A percentile compares a stretch with the other conserved stretches of the same genome.
Evolutionary conservation across 2,113 vertebrate genomes (phyloP).

Genomic region (Pampusana beccarii): DNA sequence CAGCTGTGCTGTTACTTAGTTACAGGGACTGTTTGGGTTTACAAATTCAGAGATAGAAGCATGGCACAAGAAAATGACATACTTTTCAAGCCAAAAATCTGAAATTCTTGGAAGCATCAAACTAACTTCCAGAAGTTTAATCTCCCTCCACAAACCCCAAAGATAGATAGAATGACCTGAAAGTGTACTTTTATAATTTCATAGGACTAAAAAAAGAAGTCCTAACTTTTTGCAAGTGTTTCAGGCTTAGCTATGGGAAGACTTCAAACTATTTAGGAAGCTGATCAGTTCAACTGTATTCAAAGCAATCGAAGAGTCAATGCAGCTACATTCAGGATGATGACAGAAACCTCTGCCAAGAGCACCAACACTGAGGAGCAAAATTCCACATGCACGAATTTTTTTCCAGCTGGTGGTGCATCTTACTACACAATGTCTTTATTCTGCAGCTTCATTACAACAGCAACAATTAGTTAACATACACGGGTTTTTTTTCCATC

Average conservation of each 20-base stretch:
- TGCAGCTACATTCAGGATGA: background rate
- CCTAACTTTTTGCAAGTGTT: background rate
- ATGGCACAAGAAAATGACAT: background rate
- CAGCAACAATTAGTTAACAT: background rate
- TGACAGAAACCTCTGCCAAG: background rate
- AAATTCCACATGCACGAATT: background rate
- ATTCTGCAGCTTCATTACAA: background rate
- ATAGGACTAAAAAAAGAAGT: background rate
- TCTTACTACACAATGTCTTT: background rate
- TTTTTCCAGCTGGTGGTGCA: background rate
- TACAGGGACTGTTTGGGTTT: slow-evolving; percentile 31
- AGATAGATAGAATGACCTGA: background rate
- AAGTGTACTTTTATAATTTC: background rate
- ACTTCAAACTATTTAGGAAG: background rate
- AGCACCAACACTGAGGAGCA: background rate
- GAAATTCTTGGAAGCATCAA: background rate
- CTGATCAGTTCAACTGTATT: background rate
- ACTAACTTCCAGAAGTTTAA: background rate
- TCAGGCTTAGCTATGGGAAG: background rate
- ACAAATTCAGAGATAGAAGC: slow-evolving; percentile 2
- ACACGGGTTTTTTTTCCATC: background rate
- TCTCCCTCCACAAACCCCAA: background rate
- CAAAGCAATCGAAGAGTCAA: background rate
- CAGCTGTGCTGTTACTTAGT: slow-evolving; percentile 47
- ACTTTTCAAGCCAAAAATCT: background rate